Evolutionary conservation across 2,888 invertebrate species (phyloP).

Genomic region (Dichetophora obliterata): DNA sequence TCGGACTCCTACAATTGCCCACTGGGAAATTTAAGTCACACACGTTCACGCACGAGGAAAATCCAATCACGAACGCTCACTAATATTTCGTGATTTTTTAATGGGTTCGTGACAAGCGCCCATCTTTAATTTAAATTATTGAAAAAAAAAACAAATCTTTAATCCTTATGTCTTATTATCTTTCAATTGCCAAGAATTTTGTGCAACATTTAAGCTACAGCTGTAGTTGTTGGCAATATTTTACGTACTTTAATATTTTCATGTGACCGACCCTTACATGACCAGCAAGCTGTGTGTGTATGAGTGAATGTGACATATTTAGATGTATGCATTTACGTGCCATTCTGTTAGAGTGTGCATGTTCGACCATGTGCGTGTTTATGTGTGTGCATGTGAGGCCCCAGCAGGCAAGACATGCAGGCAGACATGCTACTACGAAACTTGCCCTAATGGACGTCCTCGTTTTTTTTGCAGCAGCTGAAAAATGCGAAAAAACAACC

Average conservation of each 20-base stretch:
- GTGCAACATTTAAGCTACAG: background rate
- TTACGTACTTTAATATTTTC: background rate
- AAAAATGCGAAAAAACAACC: too few relatives aligned
- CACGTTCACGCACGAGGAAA: too few relatives aligned
- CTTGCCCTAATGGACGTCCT: slow-evolving; percentile 4
- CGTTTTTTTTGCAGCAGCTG: background rate
- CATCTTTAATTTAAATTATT: background rate
- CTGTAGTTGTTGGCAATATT: background rate
- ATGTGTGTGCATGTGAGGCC: background rate
- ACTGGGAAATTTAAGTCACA: too few relatives aligned
- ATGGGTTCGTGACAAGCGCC: too few relatives aligned
- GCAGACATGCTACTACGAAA: background rate
- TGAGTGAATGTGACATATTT: background rate
- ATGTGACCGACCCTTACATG: background rate
- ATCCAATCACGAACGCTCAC: too few relatives aligned
- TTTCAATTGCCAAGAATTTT: background rate
- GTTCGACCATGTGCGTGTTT: background rate
- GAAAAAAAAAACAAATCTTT: background rate
- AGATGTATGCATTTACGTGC: too few relatives aligned
- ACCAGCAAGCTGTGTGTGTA: background rate
- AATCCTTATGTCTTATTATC: background rate
- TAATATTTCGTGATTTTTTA: too few relatives aligned
- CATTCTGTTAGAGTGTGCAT: background rate
- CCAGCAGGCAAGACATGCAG: slow-evolving; percentile 4
- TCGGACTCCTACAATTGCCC: too few relatives aligned